Evolutionary conservation across 2,888 invertebrate genomes (phyloP), one percentile per base, ranked within the genome.

Genomic region (Athrips mouffetella): DNA sequence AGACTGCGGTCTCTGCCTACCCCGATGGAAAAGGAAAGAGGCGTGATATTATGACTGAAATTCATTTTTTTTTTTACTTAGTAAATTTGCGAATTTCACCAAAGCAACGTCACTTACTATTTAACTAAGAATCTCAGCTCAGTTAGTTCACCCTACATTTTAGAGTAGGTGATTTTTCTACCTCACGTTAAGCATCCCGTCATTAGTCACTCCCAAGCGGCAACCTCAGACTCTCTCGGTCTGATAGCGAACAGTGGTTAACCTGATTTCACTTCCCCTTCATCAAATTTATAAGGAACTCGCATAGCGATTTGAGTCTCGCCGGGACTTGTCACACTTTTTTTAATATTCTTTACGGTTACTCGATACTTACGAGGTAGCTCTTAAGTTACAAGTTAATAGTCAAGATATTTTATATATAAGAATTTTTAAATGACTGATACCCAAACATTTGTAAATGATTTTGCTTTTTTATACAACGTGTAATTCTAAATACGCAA

Each of bases 201-300:
- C 10, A 21, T 37, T 11, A 37, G n/a, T 21, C 37, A 37, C 21
- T 37, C 37, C 40, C 25, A 15, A 21, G 25, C 16, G 10, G n/a
- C n/a, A 25, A n/a, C 15, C 13, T 25, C 35, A 21, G 18, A 33
- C 33, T 33, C 41, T 41, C 47, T 20, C 29, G 48, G 44, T 42
- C 48, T 35, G 35, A 27, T 46, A 42, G 46, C 25, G 30, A 29
- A 44, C 29, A 21, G 47, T 51, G 51, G 51, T 48, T 55, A 59
- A 41, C 63, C 60, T 53, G 60, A 64, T 65, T 65, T 65, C 62
- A 54, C 62, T 65, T 61, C 62, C 61, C 57, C 52, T 57, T 51
- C 55, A 55, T 51, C 49, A 53, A 59, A 61, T 63, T 59, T 57
- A 60, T 56, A 53, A 59, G 57, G 58, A 56, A 53, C 49, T 53